These are phyloP conservation scores for Therioaphis trifolii DNA, from an alignment of 2,888 invertebrate species.

Conservation along the genomic window DNA sequence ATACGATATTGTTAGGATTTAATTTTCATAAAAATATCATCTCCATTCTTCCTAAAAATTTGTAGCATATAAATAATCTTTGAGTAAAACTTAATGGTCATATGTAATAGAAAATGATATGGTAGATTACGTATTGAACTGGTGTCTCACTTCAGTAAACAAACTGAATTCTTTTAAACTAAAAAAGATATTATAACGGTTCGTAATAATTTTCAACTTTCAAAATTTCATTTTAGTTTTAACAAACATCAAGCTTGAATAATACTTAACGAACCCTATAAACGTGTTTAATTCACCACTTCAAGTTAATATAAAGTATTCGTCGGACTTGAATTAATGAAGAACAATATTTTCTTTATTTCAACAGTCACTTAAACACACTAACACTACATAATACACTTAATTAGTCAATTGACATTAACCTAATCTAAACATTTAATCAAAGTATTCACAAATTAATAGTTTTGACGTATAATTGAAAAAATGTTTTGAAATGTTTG, in stretches of 20 bases:
- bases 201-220: no score
- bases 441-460: background rate
- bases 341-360: background rate
- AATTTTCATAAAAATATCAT: no score
- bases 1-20: no score
- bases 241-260: background rate
- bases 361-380: background rate
- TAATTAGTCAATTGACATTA: background rate
- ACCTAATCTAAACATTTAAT: background rate
- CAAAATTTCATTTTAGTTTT: no score
- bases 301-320: background rate
- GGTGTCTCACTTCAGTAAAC: no score
- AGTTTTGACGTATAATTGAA: background rate
- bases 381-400: background rate
- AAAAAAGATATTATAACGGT: no score
- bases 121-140: no score
- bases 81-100: no score
- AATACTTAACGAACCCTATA: background rate
- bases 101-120: no score
- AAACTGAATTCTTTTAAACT: no score
- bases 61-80: no score
- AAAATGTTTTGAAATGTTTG: background rate
- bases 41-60: no score
- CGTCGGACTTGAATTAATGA: background rate
- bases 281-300: constrained; percentile 20